Evolutionary conservation across 2,888 invertebrate species (phyloP).

Genomic region (Trisateles emortualis): DNA sequence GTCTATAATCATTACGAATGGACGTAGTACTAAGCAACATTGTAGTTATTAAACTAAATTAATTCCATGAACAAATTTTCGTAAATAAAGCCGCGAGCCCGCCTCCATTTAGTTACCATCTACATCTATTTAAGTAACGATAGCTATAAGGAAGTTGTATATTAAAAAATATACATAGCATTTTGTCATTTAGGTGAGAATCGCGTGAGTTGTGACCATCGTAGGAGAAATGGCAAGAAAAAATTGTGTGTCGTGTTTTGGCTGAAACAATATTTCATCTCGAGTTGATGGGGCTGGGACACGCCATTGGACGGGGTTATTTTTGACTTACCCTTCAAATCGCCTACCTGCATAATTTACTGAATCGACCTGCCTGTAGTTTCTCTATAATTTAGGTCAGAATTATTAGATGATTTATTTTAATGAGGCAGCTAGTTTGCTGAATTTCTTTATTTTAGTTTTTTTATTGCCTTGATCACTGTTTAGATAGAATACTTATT

Average conservation of each 20-base stretch:
- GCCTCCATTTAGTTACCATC: constrained; percentile 5
- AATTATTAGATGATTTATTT: constrained; percentile 2
- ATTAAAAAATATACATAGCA: constrained; percentile 26
- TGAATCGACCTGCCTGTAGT: constrained; percentile 20
- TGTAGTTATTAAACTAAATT: constrained; percentile 8
- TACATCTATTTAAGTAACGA: constrained; percentile 22
- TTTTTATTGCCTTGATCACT: too few relatives aligned
- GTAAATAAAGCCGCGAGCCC: neutral
- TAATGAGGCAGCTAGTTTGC: constrained; percentile 2
- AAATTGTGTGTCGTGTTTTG: constrained; percentile 63
- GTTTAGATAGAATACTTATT: too few relatives aligned
- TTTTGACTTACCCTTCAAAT: constrained; percentile 61
- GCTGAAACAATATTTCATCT: constrained; percentile 74
- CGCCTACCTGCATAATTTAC: constrained; percentile 61
- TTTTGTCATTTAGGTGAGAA: constrained; percentile 53
- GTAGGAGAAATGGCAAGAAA: constrained; percentile 51
- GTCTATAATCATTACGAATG: too few relatives aligned
- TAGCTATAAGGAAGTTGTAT: constrained; percentile 41
- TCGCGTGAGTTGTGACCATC: constrained; percentile 57
- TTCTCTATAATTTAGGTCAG: constrained; percentile 12
- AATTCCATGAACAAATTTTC: neutral
- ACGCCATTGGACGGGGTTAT: constrained; percentile 63
- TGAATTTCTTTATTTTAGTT: constrained; percentile 1
- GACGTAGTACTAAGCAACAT: too few relatives aligned
- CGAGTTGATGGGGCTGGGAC: constrained; percentile 58